A percentile compares a stretch with the other conserved stretches of the same genome.
Evolutionary conservation across 2,888 invertebrate species (phyloP).

Genomic region (Eilema sororculum): DNA sequence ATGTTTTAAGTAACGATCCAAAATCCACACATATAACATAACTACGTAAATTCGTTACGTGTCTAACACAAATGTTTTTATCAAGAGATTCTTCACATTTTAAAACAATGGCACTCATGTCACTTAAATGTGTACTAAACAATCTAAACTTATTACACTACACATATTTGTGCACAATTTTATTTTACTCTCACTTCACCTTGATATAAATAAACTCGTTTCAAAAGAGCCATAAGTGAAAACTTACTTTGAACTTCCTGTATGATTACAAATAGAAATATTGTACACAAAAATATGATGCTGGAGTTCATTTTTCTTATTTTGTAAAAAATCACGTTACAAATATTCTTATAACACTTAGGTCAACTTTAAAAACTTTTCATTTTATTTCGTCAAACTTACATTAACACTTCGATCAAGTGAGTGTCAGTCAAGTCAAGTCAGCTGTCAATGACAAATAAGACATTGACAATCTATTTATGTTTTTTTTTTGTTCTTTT

Average conservation of each 20-base stretch:
- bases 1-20: not conserved
- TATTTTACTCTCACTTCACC: constrained; percentile 81
- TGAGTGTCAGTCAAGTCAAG: too few relatives aligned
- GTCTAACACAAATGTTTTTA: not conserved
- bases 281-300: constrained; percentile 53
- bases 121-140: not conserved
- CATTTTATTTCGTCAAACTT: constrained; percentile 49
- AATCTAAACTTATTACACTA: not conserved
- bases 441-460: too few relatives aligned
- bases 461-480: too few relatives aligned
- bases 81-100: not conserved
- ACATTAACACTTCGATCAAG: too few relatives aligned
- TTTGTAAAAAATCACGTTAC: constrained; percentile 22
- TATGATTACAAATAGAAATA: constrained; percentile 58
- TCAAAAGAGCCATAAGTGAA: constrained; percentile 50
- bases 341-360: constrained; percentile 37
- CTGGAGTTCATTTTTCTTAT: constrained; percentile 65
- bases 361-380: constrained; percentile 59
- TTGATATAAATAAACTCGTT: constrained; percentile 70
- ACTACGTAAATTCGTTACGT: not conserved
- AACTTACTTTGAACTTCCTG: constrained; percentile 77
- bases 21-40: not conserved
- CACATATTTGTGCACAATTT: not conserved
- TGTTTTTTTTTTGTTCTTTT: too few relatives aligned
- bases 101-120: not conserved